Evolutionary conservation across 30 jellyfish, hydroid and myxozoan genomes (phyloP).

Genomic region (Calvadosia cruxmelitensis): DNA sequence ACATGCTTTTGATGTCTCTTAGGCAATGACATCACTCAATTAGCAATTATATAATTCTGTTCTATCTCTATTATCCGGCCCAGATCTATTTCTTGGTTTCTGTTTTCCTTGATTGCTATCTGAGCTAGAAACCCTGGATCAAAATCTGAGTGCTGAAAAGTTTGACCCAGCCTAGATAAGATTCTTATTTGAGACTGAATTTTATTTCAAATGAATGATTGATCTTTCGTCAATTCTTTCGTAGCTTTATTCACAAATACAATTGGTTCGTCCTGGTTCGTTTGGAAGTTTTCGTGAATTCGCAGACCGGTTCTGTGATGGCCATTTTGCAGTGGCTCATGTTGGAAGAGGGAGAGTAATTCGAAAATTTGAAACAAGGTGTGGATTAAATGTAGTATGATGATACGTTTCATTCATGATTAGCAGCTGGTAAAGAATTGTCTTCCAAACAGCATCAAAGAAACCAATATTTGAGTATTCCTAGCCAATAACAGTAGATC

Average conservation of each 20-base stretch:
- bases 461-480: too few relatives aligned
- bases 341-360: slow-evolving; percentile 44
- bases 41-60: too few relatives aligned
- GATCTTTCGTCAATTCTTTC: neutral
- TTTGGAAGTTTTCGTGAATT: slow-evolving; percentile 45
- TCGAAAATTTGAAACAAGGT: slow-evolving; percentile 62
- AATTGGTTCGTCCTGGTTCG: slow-evolving; percentile 32
- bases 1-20: too few relatives aligned
- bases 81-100: neutral
- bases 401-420: neutral
- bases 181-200: too few relatives aligned
- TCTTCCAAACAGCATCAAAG: too few relatives aligned
- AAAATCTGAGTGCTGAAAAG: neutral
- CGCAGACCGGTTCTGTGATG: slow-evolving; percentile 65
- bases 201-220: too few relatives aligned
- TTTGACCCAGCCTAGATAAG: too few relatives aligned
- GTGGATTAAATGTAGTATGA: neutral
- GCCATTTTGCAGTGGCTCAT: slow-evolving; percentile 20
- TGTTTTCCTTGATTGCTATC: neutral
- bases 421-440: too few relatives aligned
- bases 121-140: too few relatives aligned
- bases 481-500: too few relatives aligned
- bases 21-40: too few relatives aligned
- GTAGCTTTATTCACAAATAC: slow-evolving; percentile 52
- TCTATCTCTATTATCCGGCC: neutral